Evolutionary conservation across 37 sponge, comb jelly and placozoan genomes (phyloP), one percentile per base, ranked within the genome.

Genomic region (Mnemiopsis leidyi): DNA sequence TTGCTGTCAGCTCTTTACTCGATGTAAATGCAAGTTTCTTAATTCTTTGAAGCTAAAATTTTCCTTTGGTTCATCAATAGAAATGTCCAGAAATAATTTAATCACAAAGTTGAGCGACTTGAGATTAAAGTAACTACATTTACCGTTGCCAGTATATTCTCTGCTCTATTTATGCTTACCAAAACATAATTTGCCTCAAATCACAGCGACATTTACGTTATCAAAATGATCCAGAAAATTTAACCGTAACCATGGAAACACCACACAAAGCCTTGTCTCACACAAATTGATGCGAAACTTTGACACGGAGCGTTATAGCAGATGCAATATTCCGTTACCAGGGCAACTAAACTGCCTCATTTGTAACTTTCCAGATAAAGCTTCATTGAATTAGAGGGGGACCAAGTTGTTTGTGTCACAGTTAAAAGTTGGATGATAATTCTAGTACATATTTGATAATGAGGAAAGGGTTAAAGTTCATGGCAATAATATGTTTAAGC

Each of bases 321-420:
- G 61, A 48, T 48, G 61, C 61, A 48, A 48, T 48, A 48, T 34
- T 34, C 79, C 1, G 79, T 77, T 77, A 20, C 79, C 79, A 77
- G 30, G 79, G 79, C 34, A 34, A 77, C 79, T 77, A 77, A 77
- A 77, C 79, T 32, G 33, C 36, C 13, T 48, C 61, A 48, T 48
- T 48, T 48, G 61, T 48, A 18, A 48, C 61, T 18, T 5, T 48
- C 9, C 61, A 18, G 61, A 48, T 48, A 48, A 48, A 48, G 61
- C 13, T 5, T 48, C 13, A 48, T 48, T 48, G 61, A 48, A 48
- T 48, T 48, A 48, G 9, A 13, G 61, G 61, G 9, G 61, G 13
- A 13, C 13, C 61, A 13, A 48, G 61, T 48, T 13, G 13, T 48
- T 48, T 48, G n/a, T n/a, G n/a, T n/a, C n/a, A n/a, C n/a, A n/a